Percentiles rank a stretch among this genome's conserved stretches.
Evolutionary conservation across 2,888 invertebrate genomes (phyloP).

Genomic region (Drosophila austrosaltans): DNA sequence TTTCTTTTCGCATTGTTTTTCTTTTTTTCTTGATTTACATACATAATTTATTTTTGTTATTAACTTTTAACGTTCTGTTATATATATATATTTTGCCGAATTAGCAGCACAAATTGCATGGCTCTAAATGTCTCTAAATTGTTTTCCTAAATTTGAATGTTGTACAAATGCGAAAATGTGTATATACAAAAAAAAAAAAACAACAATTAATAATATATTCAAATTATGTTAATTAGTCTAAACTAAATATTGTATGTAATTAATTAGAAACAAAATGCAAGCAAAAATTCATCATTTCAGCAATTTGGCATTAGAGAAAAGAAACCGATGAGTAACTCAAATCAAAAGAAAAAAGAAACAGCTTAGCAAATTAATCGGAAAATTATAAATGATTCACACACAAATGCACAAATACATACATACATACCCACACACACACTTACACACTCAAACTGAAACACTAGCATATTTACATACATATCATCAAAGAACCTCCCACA

Average conservation of each 20-base stretch:
- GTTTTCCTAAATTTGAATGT: slow-evolving; percentile 62
- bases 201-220: slow-evolving; percentile 54
- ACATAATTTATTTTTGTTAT: slow-evolving; percentile 48
- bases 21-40: slow-evolving; percentile 42
- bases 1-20: slow-evolving; percentile 38
- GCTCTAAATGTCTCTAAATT: slow-evolving; percentile 44
- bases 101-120: slow-evolving; percentile 65
- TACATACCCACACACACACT: slow-evolving; percentile 25
- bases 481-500: slow-evolving; percentile 43
- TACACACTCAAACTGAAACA: slow-evolving; percentile 12
- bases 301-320: slow-evolving; percentile 19
- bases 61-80: slow-evolving; percentile 51
- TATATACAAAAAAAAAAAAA: slow-evolving; percentile 4
- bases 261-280: slow-evolving; percentile 39
- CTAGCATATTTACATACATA: slow-evolving; percentile 17
- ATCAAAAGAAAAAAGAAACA: slow-evolving; percentile 49
- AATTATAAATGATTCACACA: slow-evolving; percentile 24
- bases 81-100: slow-evolving; percentile 58
- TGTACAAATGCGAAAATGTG: slow-evolving; percentile 56
- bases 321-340: slow-evolving; percentile 23
- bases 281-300: slow-evolving; percentile 31
- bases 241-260: slow-evolving; percentile 43
- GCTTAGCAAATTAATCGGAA: slow-evolving; percentile 74
- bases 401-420: slow-evolving; percentile 30
- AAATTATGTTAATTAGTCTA: slow-evolving; percentile 52